Conservation (phyloP, 2,888 invertebrate species). For the Philaethria dido region DNA sequence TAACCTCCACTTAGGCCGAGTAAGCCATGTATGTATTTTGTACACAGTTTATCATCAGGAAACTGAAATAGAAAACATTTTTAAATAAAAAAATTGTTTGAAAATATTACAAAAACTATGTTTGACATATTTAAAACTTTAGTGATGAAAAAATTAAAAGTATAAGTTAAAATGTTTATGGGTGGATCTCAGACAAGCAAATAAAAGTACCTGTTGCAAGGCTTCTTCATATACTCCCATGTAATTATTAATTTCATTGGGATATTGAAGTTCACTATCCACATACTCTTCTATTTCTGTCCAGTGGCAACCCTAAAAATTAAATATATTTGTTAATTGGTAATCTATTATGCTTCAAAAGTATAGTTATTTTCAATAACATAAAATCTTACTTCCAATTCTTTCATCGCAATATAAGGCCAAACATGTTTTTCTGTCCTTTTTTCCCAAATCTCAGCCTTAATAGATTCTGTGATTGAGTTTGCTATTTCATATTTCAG, state of each 20-base stretch:
- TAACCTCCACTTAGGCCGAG: constrained; percentile 59
- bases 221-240: constrained; percentile 73
- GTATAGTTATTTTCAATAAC: neutral
- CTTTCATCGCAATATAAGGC: constrained; percentile 71
- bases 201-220: constrained; percentile 56
- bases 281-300: constrained; percentile 66
- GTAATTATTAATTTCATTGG: constrained; percentile 62
- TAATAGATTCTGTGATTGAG: constrained; percentile 73
- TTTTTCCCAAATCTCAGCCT: constrained; percentile 68
- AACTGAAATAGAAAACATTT: constrained; percentile 54
- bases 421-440: constrained; percentile 66
- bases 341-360: neutral
- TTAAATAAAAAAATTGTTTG: neutral
- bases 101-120: neutral
- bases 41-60: constrained; percentile 69
- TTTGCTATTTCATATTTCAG: constrained; percentile 84
- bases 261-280: constrained; percentile 56
- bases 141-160: too few relatives aligned
- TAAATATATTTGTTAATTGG: neutral
- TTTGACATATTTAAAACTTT: neutral
- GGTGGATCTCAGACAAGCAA: too few relatives aligned
- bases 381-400: constrained; percentile 64
- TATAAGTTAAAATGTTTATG: too few relatives aligned
- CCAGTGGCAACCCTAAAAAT: constrained; percentile 71
- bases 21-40: constrained; percentile 69